phyloP scores from a whole-genome alignment of 2,113 vertebrate species.

The Chunga burmeisteri region DNA sequence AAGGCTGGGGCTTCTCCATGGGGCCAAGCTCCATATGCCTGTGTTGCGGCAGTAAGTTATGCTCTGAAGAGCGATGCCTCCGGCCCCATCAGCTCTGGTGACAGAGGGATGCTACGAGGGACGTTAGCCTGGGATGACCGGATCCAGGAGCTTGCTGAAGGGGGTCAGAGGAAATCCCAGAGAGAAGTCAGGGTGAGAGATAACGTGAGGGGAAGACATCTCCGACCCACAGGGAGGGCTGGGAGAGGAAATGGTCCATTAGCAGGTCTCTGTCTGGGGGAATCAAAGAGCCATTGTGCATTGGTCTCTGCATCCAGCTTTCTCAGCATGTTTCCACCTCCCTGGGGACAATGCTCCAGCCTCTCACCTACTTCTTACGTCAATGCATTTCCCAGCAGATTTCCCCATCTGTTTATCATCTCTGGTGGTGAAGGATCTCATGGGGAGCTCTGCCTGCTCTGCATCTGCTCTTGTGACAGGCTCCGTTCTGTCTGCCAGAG shows the following conservation, averaged over 20 bases:
- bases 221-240: not conserved
- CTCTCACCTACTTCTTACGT: slow-evolving; percentile 59
- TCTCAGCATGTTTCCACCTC: slow-evolving; percentile 26
- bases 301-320: not conserved
- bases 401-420: slow-evolving; percentile 65
- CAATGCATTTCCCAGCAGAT: slow-evolving; percentile 60
- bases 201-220: not conserved
- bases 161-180: slow-evolving; percentile 6
- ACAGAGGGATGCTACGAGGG: not conserved
- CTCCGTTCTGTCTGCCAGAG: slow-evolving; percentile 40
- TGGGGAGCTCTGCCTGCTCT: slow-evolving; percentile 47
- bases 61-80: not conserved
- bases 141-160: not conserved
- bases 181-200: not conserved
- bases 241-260: slow-evolving; percentile 49
- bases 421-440: slow-evolving; percentile 49
- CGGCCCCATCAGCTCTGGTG: not conserved
- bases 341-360: slow-evolving; percentile 22
- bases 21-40: rapidly evolving
- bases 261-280: not conserved
- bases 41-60: not conserved
- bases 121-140: not conserved
- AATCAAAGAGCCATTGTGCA: slow-evolving; percentile 40
- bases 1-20: not conserved
- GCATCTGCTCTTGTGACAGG: slow-evolving; percentile 58